Evolutionary conservation across 92 coral and sea anemone species (phyloP).

Genomic region (Montipora capitata): DNA sequence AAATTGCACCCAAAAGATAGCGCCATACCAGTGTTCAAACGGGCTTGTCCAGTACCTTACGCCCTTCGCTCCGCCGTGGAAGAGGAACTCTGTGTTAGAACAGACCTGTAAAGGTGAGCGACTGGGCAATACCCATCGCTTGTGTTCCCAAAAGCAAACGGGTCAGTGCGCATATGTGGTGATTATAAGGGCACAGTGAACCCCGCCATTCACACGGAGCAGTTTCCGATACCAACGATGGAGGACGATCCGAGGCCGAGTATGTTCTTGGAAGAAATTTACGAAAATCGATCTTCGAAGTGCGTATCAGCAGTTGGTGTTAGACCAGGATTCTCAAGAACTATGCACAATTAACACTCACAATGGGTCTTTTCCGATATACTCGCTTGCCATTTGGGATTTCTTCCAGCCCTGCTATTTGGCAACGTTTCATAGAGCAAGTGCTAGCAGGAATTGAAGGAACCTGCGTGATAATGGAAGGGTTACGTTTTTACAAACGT

Average conservation of each 20-base stretch:
- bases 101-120: too few species aligned
- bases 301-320: neutral
- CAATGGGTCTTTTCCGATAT: slow-evolving; percentile 40
- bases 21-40: slow-evolving; percentile 1
- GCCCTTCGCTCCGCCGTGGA: slow-evolving; percentile 38
- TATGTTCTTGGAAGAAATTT: too few species aligned
- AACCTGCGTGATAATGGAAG: slow-evolving; percentile 42
- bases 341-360: slow-evolving; percentile 30
- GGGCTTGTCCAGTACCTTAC: slow-evolving; percentile 31
- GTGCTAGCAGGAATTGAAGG: slow-evolving; percentile 27
- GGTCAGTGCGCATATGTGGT: slow-evolving; percentile 47
- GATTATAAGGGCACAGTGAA: slow-evolving; percentile 52
- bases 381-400: slow-evolving; percentile 52
- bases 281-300: too few species aligned
- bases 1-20: slow-evolving; percentile 23
- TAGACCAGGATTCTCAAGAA: slow-evolving; percentile 26
- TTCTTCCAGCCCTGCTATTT: slow-evolving; percentile 12
- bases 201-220: slow-evolving; percentile 43
- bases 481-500: too few species aligned
- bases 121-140: too few species aligned
- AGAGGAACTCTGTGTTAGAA: neutral
- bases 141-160: neutral
- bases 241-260: neutral
- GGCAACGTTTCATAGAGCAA: slow-evolving; percentile 13
- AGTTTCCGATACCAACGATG: slow-evolving; percentile 29